A percentile compares a stretch with the other conserved stretches of the same genome.
Evolutionary conservation across 2,888 invertebrate species (phyloP).

Genomic region (Amorpha juglandis): DNA sequence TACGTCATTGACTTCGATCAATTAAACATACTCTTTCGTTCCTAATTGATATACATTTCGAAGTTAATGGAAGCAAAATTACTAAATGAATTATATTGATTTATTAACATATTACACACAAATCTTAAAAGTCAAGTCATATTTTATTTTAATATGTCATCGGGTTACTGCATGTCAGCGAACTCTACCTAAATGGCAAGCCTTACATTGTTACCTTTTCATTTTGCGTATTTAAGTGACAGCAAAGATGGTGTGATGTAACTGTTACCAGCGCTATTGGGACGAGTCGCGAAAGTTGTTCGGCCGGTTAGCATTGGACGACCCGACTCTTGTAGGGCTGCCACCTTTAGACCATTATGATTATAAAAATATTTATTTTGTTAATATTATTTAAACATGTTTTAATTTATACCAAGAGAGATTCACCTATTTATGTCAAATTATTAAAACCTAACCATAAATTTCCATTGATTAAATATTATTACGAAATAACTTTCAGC

Average conservation of each 20-base stretch:
- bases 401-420: no score
- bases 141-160: slow-evolving; percentile 10
- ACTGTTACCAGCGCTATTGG: slow-evolving; percentile 68
- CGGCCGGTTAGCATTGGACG: slow-evolving; percentile 53
- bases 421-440: background rate
- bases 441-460: background rate
- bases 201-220: slow-evolving; percentile 37
- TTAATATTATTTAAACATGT: no score
- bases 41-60: background rate
- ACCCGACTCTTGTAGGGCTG: slow-evolving; percentile 43
- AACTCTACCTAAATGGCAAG: slow-evolving; percentile 30
- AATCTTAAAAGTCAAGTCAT: background rate
- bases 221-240: slow-evolving; percentile 40
- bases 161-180: slow-evolving; percentile 19
- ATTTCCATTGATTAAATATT: background rate
- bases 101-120: background rate
- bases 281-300: slow-evolving; percentile 76
- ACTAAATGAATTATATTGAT: background rate
- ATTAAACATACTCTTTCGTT: no score
- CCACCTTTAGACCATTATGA: slow-evolving; percentile 27
- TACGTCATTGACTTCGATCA: no score
- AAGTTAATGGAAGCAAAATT: background rate
- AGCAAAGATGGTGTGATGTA: slow-evolving; percentile 52
- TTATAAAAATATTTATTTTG: background rate
- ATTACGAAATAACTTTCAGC: background rate